Evolutionary conservation across 2,113 vertebrate species (phyloP).

Genomic region (Entosphenus tridentatus): DNA sequence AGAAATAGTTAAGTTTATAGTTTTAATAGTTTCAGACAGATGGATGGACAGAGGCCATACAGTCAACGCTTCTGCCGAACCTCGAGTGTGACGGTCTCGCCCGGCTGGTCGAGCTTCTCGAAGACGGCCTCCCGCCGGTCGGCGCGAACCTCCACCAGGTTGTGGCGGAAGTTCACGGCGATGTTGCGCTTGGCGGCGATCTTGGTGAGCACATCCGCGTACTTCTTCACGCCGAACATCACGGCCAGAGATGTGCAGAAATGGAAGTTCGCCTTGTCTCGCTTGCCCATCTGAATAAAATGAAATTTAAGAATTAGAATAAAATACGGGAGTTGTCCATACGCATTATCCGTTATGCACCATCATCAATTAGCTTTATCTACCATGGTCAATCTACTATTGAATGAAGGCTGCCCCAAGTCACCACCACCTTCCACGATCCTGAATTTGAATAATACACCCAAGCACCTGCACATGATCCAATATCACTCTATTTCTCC

Average conservation of each 20-base stretch:
- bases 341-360: too few relatives aligned
- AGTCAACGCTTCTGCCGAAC: constrained; percentile 17
- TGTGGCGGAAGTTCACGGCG: constrained; percentile 42
- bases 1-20: too few relatives aligned
- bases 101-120: constrained; percentile 61
- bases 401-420: too few relatives aligned
- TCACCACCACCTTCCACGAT: too few relatives aligned
- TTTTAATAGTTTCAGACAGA: too few relatives aligned
- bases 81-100: constrained; percentile 42
- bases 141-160: constrained; percentile 58
- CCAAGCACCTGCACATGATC: too few relatives aligned
- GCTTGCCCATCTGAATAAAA: constrained; percentile 42
- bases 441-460: too few relatives aligned
- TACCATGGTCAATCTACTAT: too few relatives aligned
- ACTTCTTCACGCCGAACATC: constrained; percentile 59
- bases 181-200: constrained; percentile 42
- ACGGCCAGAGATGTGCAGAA: constrained; percentile 49
- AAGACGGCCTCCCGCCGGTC: constrained; percentile 78
- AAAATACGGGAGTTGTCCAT: not conserved
- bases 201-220: constrained; percentile 51
- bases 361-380: too few relatives aligned
- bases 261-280: constrained; percentile 36
- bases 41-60: too few relatives aligned
- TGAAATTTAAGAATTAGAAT: constrained; percentile 11
- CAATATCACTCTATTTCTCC: too few relatives aligned